phyloP scores from a whole-genome alignment of 1,140 invertebrate species.

The Whitmania pigra region DNA sequence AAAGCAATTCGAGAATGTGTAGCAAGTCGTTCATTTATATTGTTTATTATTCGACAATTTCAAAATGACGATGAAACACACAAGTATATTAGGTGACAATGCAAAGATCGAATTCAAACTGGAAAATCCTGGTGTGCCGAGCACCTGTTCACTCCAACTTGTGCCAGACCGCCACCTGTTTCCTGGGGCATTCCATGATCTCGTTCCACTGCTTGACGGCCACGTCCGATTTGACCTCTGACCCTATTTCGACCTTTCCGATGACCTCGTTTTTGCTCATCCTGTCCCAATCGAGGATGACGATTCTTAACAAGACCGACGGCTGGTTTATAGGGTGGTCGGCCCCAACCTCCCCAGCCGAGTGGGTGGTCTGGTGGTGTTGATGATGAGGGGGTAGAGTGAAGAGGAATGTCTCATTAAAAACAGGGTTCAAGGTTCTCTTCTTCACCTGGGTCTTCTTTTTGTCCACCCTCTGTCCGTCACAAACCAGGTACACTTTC shows the following conservation, averaged over 20 bases:
- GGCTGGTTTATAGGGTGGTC: slow-evolving; percentile 73
- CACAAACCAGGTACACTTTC: slow-evolving; percentile 90
- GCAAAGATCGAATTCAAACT: too few relatives aligned
- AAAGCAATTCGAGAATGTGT: too few relatives aligned
- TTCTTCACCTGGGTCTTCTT: slow-evolving; percentile 99
- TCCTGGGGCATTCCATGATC: slow-evolving; percentile 82
- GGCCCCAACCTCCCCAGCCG: slow-evolving; percentile 56
- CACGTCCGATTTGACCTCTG: slow-evolving; percentile 56
- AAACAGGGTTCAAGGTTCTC: slow-evolving; percentile 88
- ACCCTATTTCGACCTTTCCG: slow-evolving; percentile 76
- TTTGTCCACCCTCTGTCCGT: slow-evolving; percentile 92
- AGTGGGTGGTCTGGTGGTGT: not conserved
- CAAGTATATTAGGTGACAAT: too few relatives aligned
- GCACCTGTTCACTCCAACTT: slow-evolving; percentile 65
- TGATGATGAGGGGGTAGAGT: slow-evolving; percentile 42
- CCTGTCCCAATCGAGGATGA: slow-evolving; percentile 88
- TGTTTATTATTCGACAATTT: too few relatives aligned
- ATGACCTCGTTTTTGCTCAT: slow-evolving; percentile 97
- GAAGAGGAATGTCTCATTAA: slow-evolving; percentile 81
- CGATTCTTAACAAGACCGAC: slow-evolving; percentile 45
- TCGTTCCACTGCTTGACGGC: slow-evolving; percentile 89
- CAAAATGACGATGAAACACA: too few relatives aligned
- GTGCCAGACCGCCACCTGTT: slow-evolving; percentile 97
- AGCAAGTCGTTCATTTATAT: too few relatives aligned
- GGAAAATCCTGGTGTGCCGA: too few relatives aligned